Percentiles rank a stretch among this genome's conserved stretches.
Conservation (phyloP, 1,140 invertebrate species). For the Camponotus floridanus region DNA sequence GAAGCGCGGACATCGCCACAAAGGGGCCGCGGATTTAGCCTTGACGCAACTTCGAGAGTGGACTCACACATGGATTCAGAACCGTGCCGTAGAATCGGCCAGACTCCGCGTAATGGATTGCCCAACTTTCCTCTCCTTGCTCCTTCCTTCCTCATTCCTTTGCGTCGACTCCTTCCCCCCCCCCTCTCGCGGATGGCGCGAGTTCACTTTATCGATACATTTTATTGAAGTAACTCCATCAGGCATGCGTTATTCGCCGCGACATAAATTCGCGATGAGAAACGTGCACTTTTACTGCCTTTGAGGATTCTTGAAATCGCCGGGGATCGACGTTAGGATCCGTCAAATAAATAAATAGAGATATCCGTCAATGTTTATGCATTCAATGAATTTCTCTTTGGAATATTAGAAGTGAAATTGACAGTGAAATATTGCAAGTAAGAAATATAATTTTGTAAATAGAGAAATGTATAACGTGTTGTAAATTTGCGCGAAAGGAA, state of each 20-base stretch:
- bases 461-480: no score
- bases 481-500: not conserved
- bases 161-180: not conserved
- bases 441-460: no score
- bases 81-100: slow-evolving; percentile 63
- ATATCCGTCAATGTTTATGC: no score
- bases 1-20: slow-evolving; percentile 85
- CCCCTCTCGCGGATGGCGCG: slow-evolving; percentile 48
- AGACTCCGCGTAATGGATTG: slow-evolving; percentile 73
- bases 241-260: slow-evolving; percentile 43
- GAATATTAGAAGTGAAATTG: not conserved
- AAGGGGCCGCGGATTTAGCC: slow-evolving; percentile 85
- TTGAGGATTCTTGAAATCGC: slow-evolving; percentile 45
- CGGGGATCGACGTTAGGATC: not conserved
- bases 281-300: slow-evolving; percentile 33
- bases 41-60: slow-evolving; percentile 80
- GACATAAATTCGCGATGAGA: slow-evolving; percentile 43
- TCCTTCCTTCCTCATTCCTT: not conserved
- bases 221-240: slow-evolving; percentile 71
- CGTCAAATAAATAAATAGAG: no score
- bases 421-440: not conserved
- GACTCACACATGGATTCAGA: slow-evolving; percentile 71
- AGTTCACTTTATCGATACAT: slow-evolving; percentile 72
- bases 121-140: slow-evolving; percentile 72
- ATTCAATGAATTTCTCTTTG: slow-evolving; percentile 7